Percentiles rank a stretch among this genome's conserved stretches.
Evolutionary conservation across 1,140 invertebrate genomes (phyloP).

Genomic region (Druon quercuslanigerum): DNA sequence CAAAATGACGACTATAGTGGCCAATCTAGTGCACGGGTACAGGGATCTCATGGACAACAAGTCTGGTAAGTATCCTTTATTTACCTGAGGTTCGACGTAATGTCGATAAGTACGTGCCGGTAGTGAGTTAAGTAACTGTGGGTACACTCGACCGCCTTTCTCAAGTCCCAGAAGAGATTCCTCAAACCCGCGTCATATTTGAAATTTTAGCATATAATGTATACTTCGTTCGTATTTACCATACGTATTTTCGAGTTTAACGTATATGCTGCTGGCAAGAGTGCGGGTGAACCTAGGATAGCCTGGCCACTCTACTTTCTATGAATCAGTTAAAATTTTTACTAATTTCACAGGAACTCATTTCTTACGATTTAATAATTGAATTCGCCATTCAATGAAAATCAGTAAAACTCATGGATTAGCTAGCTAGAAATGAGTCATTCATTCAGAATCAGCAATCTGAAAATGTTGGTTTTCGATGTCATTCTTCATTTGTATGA

Average conservation of each 20-base stretch:
- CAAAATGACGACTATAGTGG: conserved; percentile 81
- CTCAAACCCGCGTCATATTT: conserved; percentile 30
- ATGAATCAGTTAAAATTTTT: too few species aligned
- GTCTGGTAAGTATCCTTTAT: conserved; percentile 80
- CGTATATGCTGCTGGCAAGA: too few species aligned
- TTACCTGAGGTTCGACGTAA: conserved; percentile 22
- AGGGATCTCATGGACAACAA: conserved; percentile 87
- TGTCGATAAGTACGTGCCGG: conserved; percentile 22
- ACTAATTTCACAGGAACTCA: too few species aligned
- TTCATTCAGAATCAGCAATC: too few species aligned
- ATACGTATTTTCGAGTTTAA: conserved; percentile 33
- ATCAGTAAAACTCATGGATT: too few species aligned
- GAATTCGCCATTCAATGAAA: too few species aligned
- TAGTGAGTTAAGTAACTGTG: conserved; percentile 25
- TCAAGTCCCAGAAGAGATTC: conserved; percentile 24
- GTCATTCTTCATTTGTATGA: too few species aligned
- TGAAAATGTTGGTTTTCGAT: too few species aligned
- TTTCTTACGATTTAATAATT: too few species aligned
- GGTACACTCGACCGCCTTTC: conserved; percentile 39
- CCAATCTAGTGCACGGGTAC: conserved; percentile 83
- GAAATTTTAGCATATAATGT: conserved; percentile 23
- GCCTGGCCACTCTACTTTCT: too few species aligned
- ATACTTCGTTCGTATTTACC: conserved; percentile 8
- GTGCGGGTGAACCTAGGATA: too few species aligned
- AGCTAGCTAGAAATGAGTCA: too few species aligned